phyloP scores from a whole-genome alignment of 2,888 invertebrate species.

The Capitulum mitella region DNA sequence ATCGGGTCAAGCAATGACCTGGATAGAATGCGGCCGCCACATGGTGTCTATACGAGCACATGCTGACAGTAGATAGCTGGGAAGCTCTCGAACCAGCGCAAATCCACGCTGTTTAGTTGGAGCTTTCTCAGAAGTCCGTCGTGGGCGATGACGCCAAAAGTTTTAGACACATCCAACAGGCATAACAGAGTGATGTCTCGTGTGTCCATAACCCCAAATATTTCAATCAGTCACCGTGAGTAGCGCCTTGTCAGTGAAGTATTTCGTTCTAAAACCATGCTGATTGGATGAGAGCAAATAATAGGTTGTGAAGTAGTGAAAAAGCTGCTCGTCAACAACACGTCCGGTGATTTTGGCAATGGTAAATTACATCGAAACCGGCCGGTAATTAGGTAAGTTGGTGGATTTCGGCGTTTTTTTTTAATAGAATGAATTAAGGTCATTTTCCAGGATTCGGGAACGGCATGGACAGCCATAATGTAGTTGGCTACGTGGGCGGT shows the following conservation, averaged over 20 bases:
- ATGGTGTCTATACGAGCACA: no score
- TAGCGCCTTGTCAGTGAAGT: not conserved
- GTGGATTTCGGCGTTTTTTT: not conserved
- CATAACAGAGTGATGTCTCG: not conserved
- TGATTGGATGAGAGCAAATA: not conserved
- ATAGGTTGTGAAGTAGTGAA: not conserved
- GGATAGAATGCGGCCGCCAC: no score
- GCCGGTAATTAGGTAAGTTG: not conserved
- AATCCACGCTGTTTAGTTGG: not conserved
- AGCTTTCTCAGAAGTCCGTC: not conserved
- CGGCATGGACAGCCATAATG: not conserved
- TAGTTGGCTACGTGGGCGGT: not conserved
- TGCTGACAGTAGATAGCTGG: no score
- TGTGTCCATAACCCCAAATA: not conserved
- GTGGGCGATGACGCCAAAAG: not conserved
- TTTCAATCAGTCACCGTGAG: not conserved
- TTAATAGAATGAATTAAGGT: not conserved
- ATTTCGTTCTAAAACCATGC: not conserved
- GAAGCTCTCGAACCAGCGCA: not conserved
- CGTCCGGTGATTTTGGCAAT: not conserved
- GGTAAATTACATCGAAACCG: not conserved
- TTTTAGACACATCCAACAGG: not conserved
- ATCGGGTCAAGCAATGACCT: no score
- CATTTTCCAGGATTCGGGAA: not conserved
- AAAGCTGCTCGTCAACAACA: not conserved